Conservation (phyloP, 2,888 invertebrate species). For the Plagodis pulveraria region DNA sequence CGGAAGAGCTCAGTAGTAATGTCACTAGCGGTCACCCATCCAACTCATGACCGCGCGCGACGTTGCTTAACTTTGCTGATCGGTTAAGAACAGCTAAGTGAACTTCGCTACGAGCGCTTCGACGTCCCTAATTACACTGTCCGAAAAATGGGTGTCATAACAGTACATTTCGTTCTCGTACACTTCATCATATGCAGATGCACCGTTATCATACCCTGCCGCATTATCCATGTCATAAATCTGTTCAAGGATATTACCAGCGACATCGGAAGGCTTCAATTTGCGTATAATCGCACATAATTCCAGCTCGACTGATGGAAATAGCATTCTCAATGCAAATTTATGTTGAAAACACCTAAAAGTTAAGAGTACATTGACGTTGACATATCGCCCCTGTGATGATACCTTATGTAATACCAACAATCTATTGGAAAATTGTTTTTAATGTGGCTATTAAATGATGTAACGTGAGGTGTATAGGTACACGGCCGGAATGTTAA, state of each 20-base stretch:
- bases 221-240: conserved; percentile 48
- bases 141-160: conserved; percentile 43
- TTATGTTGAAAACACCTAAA: conserved; percentile 41
- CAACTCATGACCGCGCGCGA: no score
- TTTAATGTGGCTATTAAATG: conserved; percentile 40
- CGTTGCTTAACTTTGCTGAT: no score
- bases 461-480: conserved; percentile 29
- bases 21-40: no score
- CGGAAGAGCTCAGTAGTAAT: no score
- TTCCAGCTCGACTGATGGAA: conserved; percentile 70
- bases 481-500: conserved; percentile 18
- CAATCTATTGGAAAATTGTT: conserved; percentile 46
- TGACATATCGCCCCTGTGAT: conserved; percentile 38
- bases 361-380: conserved; percentile 38
- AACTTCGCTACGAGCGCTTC: no score
- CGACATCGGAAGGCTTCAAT: conserved; percentile 49
- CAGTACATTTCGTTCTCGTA: conserved; percentile 37
- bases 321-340: conserved; percentile 53
- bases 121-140: conserved; percentile 30
- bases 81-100: no score
- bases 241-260: conserved; percentile 46
- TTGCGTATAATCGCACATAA: conserved; percentile 52
- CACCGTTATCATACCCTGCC: conserved; percentile 47
- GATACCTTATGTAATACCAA: conserved; percentile 43
- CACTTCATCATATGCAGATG: conserved; percentile 51